Evolutionary conservation across 35 echinoderm and acorn worm species (phyloP).

Genomic region (Holothuria glaberrima): DNA sequence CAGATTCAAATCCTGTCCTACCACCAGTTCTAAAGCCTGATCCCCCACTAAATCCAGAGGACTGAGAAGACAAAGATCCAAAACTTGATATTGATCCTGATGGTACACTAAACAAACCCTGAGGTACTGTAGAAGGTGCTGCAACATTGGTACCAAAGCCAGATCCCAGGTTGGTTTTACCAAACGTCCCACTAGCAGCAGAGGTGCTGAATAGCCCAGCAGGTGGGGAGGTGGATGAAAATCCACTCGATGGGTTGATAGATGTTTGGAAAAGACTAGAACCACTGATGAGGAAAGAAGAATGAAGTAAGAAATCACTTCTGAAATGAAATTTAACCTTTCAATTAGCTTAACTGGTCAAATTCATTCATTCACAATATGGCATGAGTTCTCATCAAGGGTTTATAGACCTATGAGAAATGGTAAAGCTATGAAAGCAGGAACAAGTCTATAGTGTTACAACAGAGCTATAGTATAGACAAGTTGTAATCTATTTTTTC

Average conservation of each 20-base stretch:
- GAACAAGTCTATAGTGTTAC: too few species aligned
- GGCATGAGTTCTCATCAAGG: too few species aligned
- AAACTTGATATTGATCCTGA: slow-evolving; percentile 37
- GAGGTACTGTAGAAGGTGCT: slow-evolving; percentile 26
- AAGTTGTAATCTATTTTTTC: too few species aligned
- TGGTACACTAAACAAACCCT: slow-evolving; percentile 2
- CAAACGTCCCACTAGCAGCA: slow-evolving; percentile 23
- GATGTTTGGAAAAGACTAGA: slow-evolving; percentile 21
- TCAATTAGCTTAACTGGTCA: too few species aligned
- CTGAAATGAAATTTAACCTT: too few species aligned
- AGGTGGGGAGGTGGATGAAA: slow-evolving; percentile 30
- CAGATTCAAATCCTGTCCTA: background rate
- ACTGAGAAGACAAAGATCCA: slow-evolving; percentile 39
- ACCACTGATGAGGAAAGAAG: background rate
- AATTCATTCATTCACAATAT: too few species aligned
- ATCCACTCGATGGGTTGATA: background rate
- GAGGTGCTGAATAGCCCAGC: slow-evolving; percentile 13
- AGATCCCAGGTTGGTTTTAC: background rate
- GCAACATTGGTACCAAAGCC: slow-evolving; percentile 26
- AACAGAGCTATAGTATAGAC: too few species aligned
- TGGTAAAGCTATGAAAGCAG: too few species aligned
- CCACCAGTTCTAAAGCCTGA: background rate
- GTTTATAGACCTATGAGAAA: too few species aligned
- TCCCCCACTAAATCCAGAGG: slow-evolving; percentile 20
- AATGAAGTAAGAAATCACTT: background rate